A percentile compares a stretch with the other conserved stretches of the same genome.
Evolutionary conservation across 2,113 vertebrate species (phyloP).

Genomic region (Nasalis larvatus): DNA sequence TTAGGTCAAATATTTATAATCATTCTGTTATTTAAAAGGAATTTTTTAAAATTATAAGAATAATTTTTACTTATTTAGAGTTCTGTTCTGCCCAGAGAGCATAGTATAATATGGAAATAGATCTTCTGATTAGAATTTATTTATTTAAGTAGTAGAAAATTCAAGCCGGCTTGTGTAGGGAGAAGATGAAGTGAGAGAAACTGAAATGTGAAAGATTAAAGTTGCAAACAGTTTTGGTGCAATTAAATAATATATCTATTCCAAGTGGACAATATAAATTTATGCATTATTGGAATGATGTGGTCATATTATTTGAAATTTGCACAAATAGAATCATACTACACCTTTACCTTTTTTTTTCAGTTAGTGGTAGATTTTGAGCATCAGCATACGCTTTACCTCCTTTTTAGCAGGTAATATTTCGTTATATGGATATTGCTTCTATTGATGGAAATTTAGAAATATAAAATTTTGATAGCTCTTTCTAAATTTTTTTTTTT

Average conservation of each 20-base stretch:
- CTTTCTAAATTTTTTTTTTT: not conserved
- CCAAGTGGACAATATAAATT: not conserved
- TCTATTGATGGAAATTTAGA: not conserved
- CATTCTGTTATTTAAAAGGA: not conserved
- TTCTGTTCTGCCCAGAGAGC: not conserved
- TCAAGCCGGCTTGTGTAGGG: not conserved
- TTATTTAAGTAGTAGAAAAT: slow-evolving; percentile 35
- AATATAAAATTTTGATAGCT: slow-evolving; percentile 1
- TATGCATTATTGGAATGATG: not conserved
- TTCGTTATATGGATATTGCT: slow-evolving; percentile 4
- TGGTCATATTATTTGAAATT: not conserved
- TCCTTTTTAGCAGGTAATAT: not conserved
- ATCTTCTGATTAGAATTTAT: slow-evolving; percentile 39
- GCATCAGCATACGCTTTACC: not conserved
- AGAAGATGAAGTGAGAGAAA: slow-evolving; percentile 24
- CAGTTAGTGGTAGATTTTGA: not conserved
- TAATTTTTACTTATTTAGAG: not conserved
- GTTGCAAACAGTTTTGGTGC: not conserved
- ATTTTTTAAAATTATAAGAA: not conserved
- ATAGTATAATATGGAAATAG: not conserved
- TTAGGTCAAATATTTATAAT: slow-evolving; percentile 21
- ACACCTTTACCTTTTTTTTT: not conserved
- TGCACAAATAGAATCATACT: not conserved
- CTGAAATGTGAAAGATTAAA: slow-evolving; percentile 25
- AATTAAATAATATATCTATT: not conserved